Percentiles rank a stretch among this genome's conserved stretches.
Conservation (phyloP, 2,797 vertebrate genomes). For the Nyctalus aviator region DNA sequence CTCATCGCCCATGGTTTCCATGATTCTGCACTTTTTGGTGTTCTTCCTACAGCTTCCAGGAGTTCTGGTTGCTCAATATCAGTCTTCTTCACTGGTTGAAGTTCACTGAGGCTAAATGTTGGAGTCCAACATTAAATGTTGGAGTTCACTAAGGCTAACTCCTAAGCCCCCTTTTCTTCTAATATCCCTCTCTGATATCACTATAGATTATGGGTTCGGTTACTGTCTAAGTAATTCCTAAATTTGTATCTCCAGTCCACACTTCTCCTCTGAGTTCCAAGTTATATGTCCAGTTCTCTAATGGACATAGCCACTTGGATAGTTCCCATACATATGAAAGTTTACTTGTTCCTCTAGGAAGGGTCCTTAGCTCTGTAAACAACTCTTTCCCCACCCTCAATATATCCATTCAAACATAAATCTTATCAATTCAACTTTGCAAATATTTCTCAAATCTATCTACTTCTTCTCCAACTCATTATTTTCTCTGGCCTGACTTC, state of each 20-base stretch:
- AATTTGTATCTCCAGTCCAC: neutral
- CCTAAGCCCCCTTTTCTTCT: neutral
- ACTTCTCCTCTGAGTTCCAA: conserved; percentile 33
- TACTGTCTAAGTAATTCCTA: neutral
- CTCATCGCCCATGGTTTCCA: neutral
- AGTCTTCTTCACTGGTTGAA: neutral
- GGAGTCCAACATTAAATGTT: neutral
- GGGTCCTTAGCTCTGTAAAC: neutral
- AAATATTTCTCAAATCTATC: neutral
- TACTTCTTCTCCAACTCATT: neutral
- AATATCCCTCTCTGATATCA: neutral
- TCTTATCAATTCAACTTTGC: neutral
- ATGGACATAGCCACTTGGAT: neutral
- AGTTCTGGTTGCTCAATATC: neutral
- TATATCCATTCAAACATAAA: neutral
- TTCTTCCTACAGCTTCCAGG: neutral
- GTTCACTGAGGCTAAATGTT: neutral
- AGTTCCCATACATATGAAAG: neutral
- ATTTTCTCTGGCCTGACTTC: neutral
- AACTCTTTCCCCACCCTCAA: neutral
- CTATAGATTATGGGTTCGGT: neutral
- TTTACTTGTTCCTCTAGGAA: neutral
- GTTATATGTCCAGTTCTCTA: neutral
- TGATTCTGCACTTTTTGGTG: neutral
- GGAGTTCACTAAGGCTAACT: neutral